A percentile compares a stretch with the other conserved stretches of the same genome.
Conservation (phyloP, 37 sponge, comb jelly and placozoan genomes). For the Axinella damicornis region DNA sequence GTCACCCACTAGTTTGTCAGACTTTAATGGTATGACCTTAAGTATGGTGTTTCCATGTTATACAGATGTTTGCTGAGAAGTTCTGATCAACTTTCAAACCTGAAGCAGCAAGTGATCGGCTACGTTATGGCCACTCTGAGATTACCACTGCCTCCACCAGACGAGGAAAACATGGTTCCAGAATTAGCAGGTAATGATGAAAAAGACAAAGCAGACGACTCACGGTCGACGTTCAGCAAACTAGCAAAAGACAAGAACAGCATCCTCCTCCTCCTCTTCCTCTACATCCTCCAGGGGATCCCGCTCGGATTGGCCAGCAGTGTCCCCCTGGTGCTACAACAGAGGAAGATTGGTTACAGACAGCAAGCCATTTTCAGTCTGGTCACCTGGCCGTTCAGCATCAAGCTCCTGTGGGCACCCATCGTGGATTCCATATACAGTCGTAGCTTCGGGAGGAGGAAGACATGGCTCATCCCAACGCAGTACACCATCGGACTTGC, state of each 20-base stretch:
- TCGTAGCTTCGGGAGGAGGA: constrained; percentile 83
- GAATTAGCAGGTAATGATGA: background rate
- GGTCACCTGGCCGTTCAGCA: constrained; percentile 90
- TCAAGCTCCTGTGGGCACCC: constrained; percentile 99
- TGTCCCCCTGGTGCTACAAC: constrained; percentile 91
- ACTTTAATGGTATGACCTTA: too few species aligned
- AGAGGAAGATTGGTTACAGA: constrained; percentile 84
- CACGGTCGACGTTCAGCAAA: background rate
- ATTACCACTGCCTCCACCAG: background rate
- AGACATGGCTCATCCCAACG: constrained; percentile 94
- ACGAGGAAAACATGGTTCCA: background rate
- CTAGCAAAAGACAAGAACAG: constrained; percentile 58
- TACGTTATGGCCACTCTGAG: background rate
- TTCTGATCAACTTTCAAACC: too few species aligned
- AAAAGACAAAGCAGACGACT: background rate
- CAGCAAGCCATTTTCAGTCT: constrained; percentile 92
- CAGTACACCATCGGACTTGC: constrained; percentile 86
- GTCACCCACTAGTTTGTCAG: too few species aligned
- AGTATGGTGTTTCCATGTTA: too few species aligned
- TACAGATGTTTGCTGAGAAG: too few species aligned
- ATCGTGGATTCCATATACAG: constrained; percentile 91
- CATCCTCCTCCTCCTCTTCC: constrained; percentile 73
- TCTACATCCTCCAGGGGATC: constrained; percentile 93
- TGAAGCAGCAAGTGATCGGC: too few species aligned
- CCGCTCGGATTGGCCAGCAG: constrained; percentile 90